Evolutionary conservation across 1,140 invertebrate genomes (phyloP).

Genomic region (Luehdorfia chinensis): DNA sequence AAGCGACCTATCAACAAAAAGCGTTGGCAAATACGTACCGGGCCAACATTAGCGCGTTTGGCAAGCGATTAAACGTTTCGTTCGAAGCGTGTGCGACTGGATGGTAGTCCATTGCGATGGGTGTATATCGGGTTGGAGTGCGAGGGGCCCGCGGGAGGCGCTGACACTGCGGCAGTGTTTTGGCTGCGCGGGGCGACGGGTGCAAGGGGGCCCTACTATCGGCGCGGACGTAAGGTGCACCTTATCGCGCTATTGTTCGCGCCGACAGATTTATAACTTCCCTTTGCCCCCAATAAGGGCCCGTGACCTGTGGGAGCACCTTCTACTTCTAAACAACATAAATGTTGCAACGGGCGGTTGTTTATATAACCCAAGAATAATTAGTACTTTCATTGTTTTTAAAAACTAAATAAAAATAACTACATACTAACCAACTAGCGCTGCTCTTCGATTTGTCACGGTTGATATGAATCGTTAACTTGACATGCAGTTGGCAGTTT

Average conservation of each 20-base stretch:
- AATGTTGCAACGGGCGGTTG: conserved; percentile 7
- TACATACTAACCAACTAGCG: neutral
- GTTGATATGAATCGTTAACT: neutral
- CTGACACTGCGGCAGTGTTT: conserved; percentile 19
- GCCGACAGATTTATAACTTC: conserved; percentile 74
- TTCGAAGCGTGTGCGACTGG: no score
- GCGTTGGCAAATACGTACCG: conserved; percentile 26
- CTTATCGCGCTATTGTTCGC: conserved; percentile 71
- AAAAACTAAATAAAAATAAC: neutral
- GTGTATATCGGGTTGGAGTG: neutral
- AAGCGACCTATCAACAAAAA: conserved; percentile 37
- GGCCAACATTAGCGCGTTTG: conserved; percentile 7
- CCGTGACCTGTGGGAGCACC: conserved; percentile 56
- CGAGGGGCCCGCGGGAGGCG: neutral
- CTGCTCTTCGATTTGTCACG: neutral
- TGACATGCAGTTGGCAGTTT: neutral
- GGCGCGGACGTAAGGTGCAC: conserved; percentile 60
- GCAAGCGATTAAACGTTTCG: no score
- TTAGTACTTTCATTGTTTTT: no score
- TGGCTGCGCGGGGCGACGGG: conserved; percentile 14
- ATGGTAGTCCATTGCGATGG: no score
- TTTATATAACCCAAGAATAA: no score
- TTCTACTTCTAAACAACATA: conserved; percentile 42
- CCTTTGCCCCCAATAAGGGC: conserved; percentile 73
- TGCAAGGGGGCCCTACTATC: conserved; percentile 34